These are phyloP conservation scores for Bradynema listronoti DNA, from an alignment of 1,140 invertebrate genomes.

Conservation along the genomic window DNA sequence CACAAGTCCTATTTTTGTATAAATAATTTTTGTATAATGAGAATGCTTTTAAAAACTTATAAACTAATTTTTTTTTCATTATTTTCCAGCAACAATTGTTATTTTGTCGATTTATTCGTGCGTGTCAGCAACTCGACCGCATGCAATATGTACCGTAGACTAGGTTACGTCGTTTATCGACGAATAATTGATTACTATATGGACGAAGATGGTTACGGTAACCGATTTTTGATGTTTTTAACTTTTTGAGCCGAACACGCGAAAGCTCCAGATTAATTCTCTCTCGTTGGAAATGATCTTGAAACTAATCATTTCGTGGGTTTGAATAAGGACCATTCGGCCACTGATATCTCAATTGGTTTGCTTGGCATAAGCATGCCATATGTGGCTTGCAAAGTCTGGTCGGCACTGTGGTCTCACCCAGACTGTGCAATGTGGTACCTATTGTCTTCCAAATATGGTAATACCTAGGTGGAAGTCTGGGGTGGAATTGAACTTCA, in stretches of 20 bases:
- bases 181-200: slow-evolving; percentile 95
- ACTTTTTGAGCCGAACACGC: too few species aligned
- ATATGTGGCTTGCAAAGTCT: too few species aligned
- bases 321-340: too few species aligned
- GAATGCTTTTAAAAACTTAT: not conserved
- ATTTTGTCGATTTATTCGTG: slow-evolving; percentile 98
- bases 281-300: too few species aligned
- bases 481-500: too few species aligned
- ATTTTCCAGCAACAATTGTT: slow-evolving; percentile 77
- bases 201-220: slow-evolving; percentile 97
- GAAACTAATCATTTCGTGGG: too few species aligned
- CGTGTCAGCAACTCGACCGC: slow-evolving; percentile 92
- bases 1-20: not conserved
- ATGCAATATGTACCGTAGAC: slow-evolving; percentile 89
- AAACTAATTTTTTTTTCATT: not conserved
- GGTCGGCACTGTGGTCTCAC: too few species aligned
- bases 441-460: too few species aligned
- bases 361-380: not conserved
- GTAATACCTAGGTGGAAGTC: too few species aligned
- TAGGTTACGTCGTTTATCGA: slow-evolving; percentile 93
- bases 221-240: slow-evolving; percentile 35
- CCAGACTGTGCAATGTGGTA: too few species aligned
- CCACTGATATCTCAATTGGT: not conserved
- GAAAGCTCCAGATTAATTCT: too few species aligned
- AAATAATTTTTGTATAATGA: not conserved